phyloP scores from a whole-genome alignment of 2,888 invertebrate species.

The Dilophus febrilis region DNA sequence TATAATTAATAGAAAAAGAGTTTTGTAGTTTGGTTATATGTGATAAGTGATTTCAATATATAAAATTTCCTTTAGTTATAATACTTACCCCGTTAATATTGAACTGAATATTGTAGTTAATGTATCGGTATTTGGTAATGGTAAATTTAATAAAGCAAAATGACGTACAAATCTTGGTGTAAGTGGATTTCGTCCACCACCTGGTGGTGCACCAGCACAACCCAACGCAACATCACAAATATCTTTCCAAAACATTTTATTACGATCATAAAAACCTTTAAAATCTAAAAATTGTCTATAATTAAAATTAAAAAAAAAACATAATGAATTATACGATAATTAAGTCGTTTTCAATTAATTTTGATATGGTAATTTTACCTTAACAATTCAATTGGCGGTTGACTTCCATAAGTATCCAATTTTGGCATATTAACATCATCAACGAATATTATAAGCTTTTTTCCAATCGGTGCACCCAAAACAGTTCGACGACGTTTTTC shows the following conservation, averaged over 20 bases:
- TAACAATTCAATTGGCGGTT: conserved; percentile 78
- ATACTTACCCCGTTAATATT: conserved; percentile 21
- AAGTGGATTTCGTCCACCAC: conserved; percentile 74
- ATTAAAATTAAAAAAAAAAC: too few species aligned
- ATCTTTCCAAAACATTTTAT: conserved; percentile 76
- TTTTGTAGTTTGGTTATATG: too few species aligned
- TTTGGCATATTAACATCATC: conserved; percentile 90
- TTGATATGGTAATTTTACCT: conserved; percentile 33
- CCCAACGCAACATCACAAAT: conserved; percentile 68
- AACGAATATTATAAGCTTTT: conserved; percentile 68
- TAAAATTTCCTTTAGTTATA: too few species aligned
- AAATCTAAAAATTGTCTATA: conserved; percentile 27
- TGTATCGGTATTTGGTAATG: conserved; percentile 46
- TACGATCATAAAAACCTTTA: conserved; percentile 70
- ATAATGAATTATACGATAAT: too few species aligned
- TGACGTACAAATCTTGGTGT: conserved; percentile 73
- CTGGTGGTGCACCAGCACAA: conserved; percentile 78
- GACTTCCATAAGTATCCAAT: conserved; percentile 73
- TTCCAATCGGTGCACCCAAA: conserved; percentile 67
- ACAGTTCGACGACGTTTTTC: conserved; percentile 66
- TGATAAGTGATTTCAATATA: too few species aligned
- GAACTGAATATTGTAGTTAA: conserved; percentile 26
- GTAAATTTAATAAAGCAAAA: conserved; percentile 71
- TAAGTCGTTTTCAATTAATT: too few species aligned
- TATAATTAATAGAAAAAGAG: too few species aligned